A percentile compares a stretch with the other conserved stretches of the same genome.
Evolutionary conservation across 2,797 vertebrate species (phyloP).

Genomic region (Squalus acanthias): DNA sequence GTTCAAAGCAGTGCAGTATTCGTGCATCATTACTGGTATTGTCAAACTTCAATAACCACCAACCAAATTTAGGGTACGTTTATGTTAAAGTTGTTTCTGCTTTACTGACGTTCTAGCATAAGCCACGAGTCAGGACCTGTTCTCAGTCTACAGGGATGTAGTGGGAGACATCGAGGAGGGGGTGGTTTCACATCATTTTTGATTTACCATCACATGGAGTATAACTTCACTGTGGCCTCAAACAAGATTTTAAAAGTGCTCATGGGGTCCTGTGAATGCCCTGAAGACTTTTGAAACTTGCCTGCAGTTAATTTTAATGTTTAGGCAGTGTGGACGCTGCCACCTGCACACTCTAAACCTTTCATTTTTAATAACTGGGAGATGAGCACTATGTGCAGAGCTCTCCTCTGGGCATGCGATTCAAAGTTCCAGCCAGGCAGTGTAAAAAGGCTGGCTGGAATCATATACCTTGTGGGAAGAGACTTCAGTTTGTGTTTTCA

Average conservation of each 20-base stretch:
- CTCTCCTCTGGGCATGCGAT: background rate
- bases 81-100: background rate
- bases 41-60: background rate
- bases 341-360: background rate
- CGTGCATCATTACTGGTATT: background rate
- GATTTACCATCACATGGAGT: background rate
- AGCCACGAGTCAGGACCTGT: background rate
- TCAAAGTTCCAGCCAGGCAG: background rate
- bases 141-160: background rate
- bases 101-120: background rate
- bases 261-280: background rate
- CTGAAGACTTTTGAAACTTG: background rate
- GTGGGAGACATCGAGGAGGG: background rate
- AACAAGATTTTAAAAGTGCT: background rate
- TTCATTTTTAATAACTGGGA: background rate
- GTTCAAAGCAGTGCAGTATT: background rate
- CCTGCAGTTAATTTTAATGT: background rate
- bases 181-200: background rate
- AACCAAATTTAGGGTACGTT: background rate
- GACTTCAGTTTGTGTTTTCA: background rate
- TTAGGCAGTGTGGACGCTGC: background rate
- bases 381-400: background rate
- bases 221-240: background rate
- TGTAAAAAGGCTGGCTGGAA: background rate
- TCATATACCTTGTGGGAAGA: background rate